These are phyloP conservation scores for Chrysopilus asiliformis DNA, from an alignment of 2,888 invertebrate genomes.

Conservation along the genomic window DNA sequence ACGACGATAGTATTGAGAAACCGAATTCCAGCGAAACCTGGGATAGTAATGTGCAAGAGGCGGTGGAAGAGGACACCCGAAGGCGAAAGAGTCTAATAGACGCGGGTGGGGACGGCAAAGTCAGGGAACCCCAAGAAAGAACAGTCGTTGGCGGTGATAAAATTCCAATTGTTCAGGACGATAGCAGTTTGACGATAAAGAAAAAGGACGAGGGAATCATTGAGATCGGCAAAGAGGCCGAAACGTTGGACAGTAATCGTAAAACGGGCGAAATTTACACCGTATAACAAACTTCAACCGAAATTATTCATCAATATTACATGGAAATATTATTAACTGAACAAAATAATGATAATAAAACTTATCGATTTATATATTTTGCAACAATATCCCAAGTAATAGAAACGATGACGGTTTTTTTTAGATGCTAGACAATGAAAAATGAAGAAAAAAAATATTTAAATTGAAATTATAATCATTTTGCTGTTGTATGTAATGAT, in stretches of 20 bases:
- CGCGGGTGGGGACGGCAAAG: too few species aligned
- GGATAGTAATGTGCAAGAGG: too few species aligned
- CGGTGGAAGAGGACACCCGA: too few species aligned
- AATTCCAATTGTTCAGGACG: too few species aligned
- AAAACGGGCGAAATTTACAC: slow-evolving; percentile 20
- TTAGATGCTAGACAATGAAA: background rate
- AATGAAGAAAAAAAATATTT: too few species aligned
- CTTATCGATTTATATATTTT: background rate
- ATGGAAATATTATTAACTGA: background rate
- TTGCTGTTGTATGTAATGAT: too few species aligned
- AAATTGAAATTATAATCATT: too few species aligned
- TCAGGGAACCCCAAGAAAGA: too few species aligned
- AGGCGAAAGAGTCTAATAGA: too few species aligned
- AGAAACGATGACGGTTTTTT: background rate
- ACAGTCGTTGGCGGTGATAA: too few species aligned
- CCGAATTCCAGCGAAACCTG: too few species aligned
- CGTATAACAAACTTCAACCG: slow-evolving; percentile 16
- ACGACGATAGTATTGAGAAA: background rate
- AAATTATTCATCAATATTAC: background rate
- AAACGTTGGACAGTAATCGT: slow-evolving; percentile 23
- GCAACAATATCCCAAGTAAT: background rate
- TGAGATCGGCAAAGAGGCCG: slow-evolving; percentile 33
- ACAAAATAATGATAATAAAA: background rate
- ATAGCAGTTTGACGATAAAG: too few species aligned
- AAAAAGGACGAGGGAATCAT: slow-evolving; percentile 26